These are phyloP conservation scores for Sebastes minor DNA, from an alignment of 2,797 vertebrate genomes.

Conservation along the genomic window DNA sequence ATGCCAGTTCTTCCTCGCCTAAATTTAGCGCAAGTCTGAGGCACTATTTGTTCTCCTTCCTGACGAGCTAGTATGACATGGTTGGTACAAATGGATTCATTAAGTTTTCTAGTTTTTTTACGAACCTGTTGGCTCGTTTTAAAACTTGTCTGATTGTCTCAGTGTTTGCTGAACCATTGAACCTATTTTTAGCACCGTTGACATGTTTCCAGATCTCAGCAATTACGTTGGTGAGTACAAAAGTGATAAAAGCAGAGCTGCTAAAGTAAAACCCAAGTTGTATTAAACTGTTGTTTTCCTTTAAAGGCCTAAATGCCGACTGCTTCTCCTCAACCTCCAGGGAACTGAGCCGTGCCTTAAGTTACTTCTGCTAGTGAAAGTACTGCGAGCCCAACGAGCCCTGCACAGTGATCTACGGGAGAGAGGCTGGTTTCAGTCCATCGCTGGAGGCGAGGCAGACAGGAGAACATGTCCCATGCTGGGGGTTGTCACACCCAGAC, in stretches of 20 bases:
- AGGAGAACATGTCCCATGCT: conserved; percentile 23
- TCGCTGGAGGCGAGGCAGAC: neutral
- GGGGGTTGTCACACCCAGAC: conserved; percentile 25
- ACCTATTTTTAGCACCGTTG: neutral
- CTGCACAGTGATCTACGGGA: neutral
- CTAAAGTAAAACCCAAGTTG: neutral
- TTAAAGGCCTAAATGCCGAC: neutral
- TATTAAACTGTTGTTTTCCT: conserved; percentile 1
- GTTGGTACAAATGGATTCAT: too few species aligned
- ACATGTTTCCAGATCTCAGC: neutral
- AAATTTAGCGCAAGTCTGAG: too few species aligned
- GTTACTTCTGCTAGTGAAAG: neutral
- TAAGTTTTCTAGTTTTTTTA: too few species aligned
- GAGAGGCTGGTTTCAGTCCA: neutral
- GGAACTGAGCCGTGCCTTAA: neutral
- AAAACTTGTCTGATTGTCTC: neutral
- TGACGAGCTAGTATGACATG: too few species aligned
- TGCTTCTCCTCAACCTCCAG: neutral
- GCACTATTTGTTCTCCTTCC: too few species aligned
- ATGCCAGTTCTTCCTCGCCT: too few species aligned
- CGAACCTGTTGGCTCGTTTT: neutral
- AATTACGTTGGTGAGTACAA: neutral
- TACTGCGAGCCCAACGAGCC: neutral
- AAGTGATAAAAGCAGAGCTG: neutral
- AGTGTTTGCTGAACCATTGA: neutral